A percentile compares a stretch with the other conserved stretches of the same genome.
Evolutionary conservation across 2,797 vertebrate genomes (phyloP).

Genomic region (Periophthalmus magnuspinnatus): DNA sequence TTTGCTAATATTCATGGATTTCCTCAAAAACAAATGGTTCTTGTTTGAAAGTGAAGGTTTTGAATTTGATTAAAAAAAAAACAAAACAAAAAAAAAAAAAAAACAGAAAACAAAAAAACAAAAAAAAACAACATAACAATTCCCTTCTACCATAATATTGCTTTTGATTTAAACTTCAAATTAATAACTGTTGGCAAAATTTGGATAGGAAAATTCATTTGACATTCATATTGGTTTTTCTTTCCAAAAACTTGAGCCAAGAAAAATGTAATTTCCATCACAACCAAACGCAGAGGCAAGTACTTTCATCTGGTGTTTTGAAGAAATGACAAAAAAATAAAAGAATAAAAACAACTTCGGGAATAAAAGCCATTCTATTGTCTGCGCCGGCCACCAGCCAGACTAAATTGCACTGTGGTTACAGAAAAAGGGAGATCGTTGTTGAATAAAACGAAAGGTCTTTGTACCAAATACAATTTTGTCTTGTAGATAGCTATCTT

Average conservation of each 20-base stretch:
- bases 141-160: not conserved
- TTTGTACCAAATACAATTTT: not conserved
- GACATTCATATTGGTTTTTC: not conserved
- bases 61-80: not conserved
- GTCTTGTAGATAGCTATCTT: not conserved
- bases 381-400: not conserved
- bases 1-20: not conserved
- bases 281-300: slow-evolving; percentile 1
- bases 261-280: not conserved
- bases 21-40: not conserved
- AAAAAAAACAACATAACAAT: not conserved
- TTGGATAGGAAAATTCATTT: slow-evolving; percentile 7
- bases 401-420: slow-evolving; percentile 5
- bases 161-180: slow-evolving; percentile 6
- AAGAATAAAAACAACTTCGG: slow-evolving; percentile 6
- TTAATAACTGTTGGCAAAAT: slow-evolving; percentile 1
- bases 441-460: slow-evolving; percentile 2
- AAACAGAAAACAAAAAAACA: too few species aligned
- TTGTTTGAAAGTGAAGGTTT: not conserved
- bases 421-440: not conserved
- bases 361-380: not conserved
- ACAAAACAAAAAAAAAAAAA: too few species aligned
- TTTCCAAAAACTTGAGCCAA: slow-evolving; percentile 7
- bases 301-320: slow-evolving; percentile 7
- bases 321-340: not conserved